Percentiles rank a stretch among this genome's conserved stretches.
phyloP scores from a whole-genome alignment of 1,140 invertebrate species.

The Steinernema khuongi region DNA sequence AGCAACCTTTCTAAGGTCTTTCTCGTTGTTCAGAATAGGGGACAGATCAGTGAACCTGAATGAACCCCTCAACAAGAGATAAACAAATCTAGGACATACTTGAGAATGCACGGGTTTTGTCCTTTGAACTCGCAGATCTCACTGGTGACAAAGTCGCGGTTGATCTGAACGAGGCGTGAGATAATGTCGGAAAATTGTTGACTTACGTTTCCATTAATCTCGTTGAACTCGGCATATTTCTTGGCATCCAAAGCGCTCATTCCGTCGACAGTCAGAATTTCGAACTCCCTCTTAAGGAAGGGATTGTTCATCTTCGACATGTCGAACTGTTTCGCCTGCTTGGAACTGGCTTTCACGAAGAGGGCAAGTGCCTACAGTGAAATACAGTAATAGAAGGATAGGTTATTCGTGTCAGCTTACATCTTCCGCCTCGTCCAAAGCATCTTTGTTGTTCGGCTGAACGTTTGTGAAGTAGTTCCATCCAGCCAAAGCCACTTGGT shows the following conservation, averaged over 20 bases:
- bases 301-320: conserved; percentile 23
- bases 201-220: conserved; percentile 22
- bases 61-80: background rate
- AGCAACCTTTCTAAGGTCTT: background rate
- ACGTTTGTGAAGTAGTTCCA: conserved; percentile 41
- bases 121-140: conserved; percentile 34
- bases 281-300: conserved; percentile 27
- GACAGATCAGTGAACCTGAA: conserved; percentile 9
- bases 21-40: background rate
- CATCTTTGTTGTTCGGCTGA: conserved; percentile 17
- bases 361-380: conserved; percentile 25
- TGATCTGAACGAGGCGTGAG: conserved; percentile 26
- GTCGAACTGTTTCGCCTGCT: conserved; percentile 40
- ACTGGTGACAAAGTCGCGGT: conserved; percentile 19
- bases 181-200: background rate
- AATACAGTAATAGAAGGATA: background rate
- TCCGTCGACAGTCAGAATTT: conserved; percentile 37
- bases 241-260: conserved; percentile 33
- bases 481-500: conserved; percentile 31
- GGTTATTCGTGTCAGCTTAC: conserved; percentile 3
- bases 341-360: conserved; percentile 35
- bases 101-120: conserved; percentile 34
- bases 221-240: conserved; percentile 25
- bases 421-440: conserved; percentile 38
- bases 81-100: conserved; percentile 18